phyloP scores from a whole-genome alignment of 1,140 invertebrate species.

The Rhynchophorus ferrugineus region DNA sequence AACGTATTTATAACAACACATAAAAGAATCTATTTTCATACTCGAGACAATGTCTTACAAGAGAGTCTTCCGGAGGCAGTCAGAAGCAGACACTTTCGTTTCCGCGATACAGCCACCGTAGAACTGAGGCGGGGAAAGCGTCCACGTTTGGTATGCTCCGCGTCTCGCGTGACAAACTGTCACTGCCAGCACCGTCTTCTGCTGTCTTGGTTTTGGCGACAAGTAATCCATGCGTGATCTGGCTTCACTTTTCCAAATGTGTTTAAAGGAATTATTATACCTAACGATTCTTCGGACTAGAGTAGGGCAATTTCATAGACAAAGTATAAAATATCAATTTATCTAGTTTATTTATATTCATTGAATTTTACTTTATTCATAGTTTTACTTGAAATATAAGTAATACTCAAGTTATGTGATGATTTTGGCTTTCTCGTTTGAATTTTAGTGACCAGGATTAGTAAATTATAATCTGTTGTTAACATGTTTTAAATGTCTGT shows the following conservation, averaged over 20 bases:
- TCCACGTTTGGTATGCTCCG: neutral
- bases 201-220: neutral
- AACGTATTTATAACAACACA: too few species aligned
- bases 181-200: neutral
- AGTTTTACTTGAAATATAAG: neutral
- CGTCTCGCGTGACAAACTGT: neutral
- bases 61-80: too few species aligned
- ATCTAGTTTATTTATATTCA: neutral
- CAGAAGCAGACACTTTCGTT: too few species aligned
- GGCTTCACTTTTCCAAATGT: too few species aligned
- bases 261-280: too few species aligned
- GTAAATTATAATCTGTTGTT: too few species aligned
- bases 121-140: neutral
- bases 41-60: too few species aligned
- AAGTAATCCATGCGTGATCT: neutral
- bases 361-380: neutral
- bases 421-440: too few species aligned
- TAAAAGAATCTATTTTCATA: too few species aligned
- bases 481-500: too few species aligned
- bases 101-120: too few species aligned
- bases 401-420: neutral
- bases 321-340: neutral
- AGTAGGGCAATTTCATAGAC: neutral
- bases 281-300: neutral
- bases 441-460: too few species aligned